phyloP scores from a whole-genome alignment of 2,113 vertebrate species.

The Melierax canorus region DNA sequence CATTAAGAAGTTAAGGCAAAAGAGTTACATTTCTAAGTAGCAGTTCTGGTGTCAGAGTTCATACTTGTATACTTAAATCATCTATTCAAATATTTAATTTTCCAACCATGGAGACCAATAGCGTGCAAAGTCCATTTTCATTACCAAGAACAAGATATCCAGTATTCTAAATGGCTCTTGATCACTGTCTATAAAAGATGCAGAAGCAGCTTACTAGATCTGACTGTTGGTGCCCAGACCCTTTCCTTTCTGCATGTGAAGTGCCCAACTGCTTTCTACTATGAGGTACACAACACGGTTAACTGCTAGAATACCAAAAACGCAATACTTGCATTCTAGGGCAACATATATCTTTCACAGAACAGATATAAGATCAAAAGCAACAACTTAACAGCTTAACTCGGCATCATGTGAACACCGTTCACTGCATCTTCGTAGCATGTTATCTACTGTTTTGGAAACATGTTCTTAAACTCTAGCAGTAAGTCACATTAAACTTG shows the following conservation, averaged over 20 bases:
- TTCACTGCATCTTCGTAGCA: not conserved
- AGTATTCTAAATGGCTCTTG: not conserved
- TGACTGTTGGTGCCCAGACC: not conserved
- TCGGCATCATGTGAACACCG: not conserved
- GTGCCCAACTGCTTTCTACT: not conserved
- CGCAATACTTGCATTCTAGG: not conserved
- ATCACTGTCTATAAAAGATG: not conserved
- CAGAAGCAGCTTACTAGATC: not conserved
- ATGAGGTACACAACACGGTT: not conserved
- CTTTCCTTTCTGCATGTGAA: not conserved
- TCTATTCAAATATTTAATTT: not conserved
- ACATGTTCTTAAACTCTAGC: not conserved
- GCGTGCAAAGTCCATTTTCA: not conserved
- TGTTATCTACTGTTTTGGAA: not conserved
- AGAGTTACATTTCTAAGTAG: not conserved
- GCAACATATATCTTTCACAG: not conserved
- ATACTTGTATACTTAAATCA: not conserved
- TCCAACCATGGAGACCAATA: not conserved
- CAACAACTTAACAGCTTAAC: not conserved
- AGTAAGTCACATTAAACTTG: not conserved
- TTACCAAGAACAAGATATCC: not conserved
- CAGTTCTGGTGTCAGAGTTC: not conserved
- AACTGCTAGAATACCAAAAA: not conserved
- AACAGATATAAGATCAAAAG: not conserved
- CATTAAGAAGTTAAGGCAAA: not conserved